phyloP scores from a whole-genome alignment of 2,113 vertebrate genomes.

The Scalopus aquaticus region DNA sequence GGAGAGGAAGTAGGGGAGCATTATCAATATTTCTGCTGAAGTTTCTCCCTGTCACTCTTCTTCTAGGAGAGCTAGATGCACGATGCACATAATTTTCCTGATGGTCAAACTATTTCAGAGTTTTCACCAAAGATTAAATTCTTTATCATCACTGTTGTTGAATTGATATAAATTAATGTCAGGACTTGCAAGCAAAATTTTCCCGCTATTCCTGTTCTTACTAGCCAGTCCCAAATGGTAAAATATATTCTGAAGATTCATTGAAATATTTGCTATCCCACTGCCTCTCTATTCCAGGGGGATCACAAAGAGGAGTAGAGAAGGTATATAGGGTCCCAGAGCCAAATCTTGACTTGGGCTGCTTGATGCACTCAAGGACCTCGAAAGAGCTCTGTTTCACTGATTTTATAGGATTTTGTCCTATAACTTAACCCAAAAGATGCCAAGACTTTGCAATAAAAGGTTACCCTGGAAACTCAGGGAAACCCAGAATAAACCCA shows the following conservation, averaged over 20 bases:
- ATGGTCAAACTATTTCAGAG: neutral
- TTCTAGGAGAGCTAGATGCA: neutral
- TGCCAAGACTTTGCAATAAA: slow-evolving; percentile 71
- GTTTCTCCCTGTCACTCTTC: neutral
- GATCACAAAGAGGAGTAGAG: neutral
- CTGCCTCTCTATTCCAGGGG: neutral
- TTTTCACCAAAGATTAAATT: neutral
- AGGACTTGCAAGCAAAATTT: neutral
- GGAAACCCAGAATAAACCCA: slow-evolving; percentile 71
- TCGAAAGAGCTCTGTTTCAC: slow-evolving; percentile 21
- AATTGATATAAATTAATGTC: slow-evolving; percentile 26
- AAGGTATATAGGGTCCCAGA: neutral
- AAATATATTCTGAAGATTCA: neutral
- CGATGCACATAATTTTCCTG: neutral
- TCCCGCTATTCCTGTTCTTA: neutral
- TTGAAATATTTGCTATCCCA: neutral
- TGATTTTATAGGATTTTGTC: slow-evolving; percentile 55
- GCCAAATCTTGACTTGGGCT: neutral
- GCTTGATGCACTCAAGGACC: neutral
- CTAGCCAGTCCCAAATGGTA: neutral
- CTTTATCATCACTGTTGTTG: neutral
- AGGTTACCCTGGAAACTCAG: slow-evolving; percentile 73
- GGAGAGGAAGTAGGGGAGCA: neutral
- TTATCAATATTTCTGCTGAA: neutral
- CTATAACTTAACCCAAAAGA: slow-evolving; percentile 74